Base-by-base conservation (phyloP, 2,113 vertebrate species). In the Pollachius pollachius region DNA sequence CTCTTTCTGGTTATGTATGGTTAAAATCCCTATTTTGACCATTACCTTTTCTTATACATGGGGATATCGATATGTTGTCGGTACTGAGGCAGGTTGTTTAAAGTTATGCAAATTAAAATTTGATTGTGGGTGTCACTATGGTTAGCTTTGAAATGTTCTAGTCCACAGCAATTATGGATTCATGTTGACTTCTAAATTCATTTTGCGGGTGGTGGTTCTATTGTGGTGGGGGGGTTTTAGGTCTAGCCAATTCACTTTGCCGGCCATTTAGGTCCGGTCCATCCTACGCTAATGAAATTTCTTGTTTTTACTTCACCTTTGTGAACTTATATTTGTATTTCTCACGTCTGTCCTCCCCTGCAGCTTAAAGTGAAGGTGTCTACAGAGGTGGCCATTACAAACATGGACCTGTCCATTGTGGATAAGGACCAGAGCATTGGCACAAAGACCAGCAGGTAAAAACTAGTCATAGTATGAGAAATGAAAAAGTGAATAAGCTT, bases 371-470 rank as follows among this genome's bases (percentile, higher is more conserved):
- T 99, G 27, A 99, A 99, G 81, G 96, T 99, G 74, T 99, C 97
- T 69, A 99, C 97, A 2, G 95, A 97, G 87, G 97, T 99, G 70
- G 93, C 95, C 5, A 93, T 99, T 73, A 94, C 92, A 48, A 98
- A 95, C 69, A 96, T 99, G 52, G 97, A 99, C 83, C 94, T 99
- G 69, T 98, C 97, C 75, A 94, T 95, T 0, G 96, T 99, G 86
- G 97, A 99, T 87, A 99, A 97, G 81, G 97, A 99, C 86, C 97
- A 99, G 90, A 99, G 97, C 87, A 99, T 98, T 56, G 95, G 96
- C 0, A 96, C 97, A 64, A 99, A 98, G 89, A 98, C 96, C 17
- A 95, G 92, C 34, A 93, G 95, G 97, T 98, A 82, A 86, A 37
- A 30, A 21, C 41, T 27, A 23, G 4, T 62, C 52, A 65, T 3